Conservation (phyloP, 2,113 vertebrate species). For the Cairina moschata region DNA sequence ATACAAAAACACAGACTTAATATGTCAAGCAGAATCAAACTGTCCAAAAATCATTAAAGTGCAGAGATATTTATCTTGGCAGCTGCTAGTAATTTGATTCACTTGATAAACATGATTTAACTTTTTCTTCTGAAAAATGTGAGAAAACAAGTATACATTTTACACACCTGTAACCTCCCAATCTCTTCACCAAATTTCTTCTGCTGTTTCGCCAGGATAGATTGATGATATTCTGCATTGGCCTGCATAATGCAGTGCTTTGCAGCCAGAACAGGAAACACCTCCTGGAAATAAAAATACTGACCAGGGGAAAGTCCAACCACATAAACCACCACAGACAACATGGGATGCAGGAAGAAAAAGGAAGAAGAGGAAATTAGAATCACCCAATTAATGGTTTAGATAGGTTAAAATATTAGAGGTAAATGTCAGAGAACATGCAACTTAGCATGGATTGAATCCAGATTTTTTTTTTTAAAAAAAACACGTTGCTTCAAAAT, state of each 20-base stretch:
- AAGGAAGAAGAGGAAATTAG: slow-evolving; percentile 93
- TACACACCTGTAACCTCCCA: slow-evolving; percentile 89
- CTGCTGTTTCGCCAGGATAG: slow-evolving; percentile 92
- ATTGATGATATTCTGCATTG: slow-evolving; percentile 94
- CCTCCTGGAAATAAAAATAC: slow-evolving; percentile 99
- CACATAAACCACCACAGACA: slow-evolving; percentile 90
- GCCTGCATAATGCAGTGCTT: slow-evolving; percentile 99
- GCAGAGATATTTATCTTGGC: neutral
- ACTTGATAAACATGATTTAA: neutral
- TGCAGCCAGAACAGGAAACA: slow-evolving; percentile 95
- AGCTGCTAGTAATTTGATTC: neutral
- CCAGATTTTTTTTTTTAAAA: neutral
- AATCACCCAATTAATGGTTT: slow-evolving; percentile 78
- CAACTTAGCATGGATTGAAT: slow-evolving; percentile 49
- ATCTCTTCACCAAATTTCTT: slow-evolving; percentile 98
- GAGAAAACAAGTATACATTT: neutral
- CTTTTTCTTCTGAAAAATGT: too few relatives aligned
- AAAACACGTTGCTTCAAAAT: neutral
- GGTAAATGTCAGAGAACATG: slow-evolving; percentile 66
- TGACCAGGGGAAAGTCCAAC: slow-evolving; percentile 96
- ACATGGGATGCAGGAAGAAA: slow-evolving; percentile 89
- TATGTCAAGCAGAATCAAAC: neutral
- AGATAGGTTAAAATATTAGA: slow-evolving; percentile 74
- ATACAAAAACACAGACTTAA: fast-evolving
- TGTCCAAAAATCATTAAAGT: neutral